Conservation (phyloP, 2,888 invertebrate genomes). For the Lycaena phlaeas region DNA sequence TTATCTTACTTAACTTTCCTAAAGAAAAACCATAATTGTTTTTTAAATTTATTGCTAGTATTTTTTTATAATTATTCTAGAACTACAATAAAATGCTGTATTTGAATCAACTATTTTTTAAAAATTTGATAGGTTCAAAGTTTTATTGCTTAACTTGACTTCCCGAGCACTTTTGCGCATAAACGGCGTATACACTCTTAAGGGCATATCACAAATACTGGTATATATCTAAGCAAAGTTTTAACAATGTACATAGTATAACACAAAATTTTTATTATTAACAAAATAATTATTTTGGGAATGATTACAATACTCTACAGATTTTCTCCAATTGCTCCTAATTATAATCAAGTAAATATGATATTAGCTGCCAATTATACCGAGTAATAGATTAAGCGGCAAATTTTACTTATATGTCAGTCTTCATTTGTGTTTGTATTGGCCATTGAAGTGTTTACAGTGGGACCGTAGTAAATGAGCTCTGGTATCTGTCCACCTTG, state of each 20-base stretch:
- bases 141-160: too few species aligned
- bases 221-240: slow-evolving; percentile 42
- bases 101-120: too few species aligned
- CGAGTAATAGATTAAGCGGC: slow-evolving; percentile 43
- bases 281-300: slow-evolving; percentile 50
- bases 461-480: slow-evolving; percentile 94
- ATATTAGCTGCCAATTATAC: slow-evolving; percentile 28
- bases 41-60: too few species aligned
- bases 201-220: slow-evolving; percentile 69
- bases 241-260: slow-evolving; percentile 56
- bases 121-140: too few species aligned
- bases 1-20: too few species aligned
- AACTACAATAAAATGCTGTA: too few species aligned
- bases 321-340: slow-evolving; percentile 13
- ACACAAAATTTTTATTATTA: slow-evolving; percentile 29
- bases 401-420: slow-evolving; percentile 52
- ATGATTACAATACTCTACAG: slow-evolving; percentile 33
- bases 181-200: too few species aligned
- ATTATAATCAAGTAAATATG: slow-evolving; percentile 4
- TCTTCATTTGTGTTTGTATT: slow-evolving; percentile 62
- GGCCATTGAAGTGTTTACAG: slow-evolving; percentile 57
- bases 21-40: too few species aligned
- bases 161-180: too few species aligned
- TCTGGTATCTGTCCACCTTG: slow-evolving; percentile 98
- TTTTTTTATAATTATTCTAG: too few species aligned